Evolutionary conservation across 2,113 vertebrate genomes (phyloP), one percentile per base, ranked within the genome.

Genomic region (Anoura caudifer): DNA sequence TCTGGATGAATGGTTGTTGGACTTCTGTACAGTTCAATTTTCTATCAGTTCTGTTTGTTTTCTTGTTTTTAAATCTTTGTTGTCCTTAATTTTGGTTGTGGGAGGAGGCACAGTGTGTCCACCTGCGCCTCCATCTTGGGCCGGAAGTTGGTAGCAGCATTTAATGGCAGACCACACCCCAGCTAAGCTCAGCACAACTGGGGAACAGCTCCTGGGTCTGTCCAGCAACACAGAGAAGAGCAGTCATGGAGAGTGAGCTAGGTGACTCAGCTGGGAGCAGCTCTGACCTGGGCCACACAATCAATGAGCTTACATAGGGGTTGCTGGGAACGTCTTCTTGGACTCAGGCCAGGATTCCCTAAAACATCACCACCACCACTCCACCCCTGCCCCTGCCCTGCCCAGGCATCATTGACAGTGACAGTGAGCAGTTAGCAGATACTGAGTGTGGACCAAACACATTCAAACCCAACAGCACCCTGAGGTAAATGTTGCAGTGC

Each of bases 231-330:
- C 56, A 0, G 14, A 4, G 22, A n/a, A n/a, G 33, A n/a, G 10
- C 45, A 7, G 89, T 26, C n/a, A 0, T 9, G 43, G 14, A 56
- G 24, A 13, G 56, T 7, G 3, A 45, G 50, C 63, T 7, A 33
- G 36, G 36, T 97, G 96, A 93, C 89, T 97, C 96, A 96, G 95
- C 91, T 41, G 16, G 13, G 41, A 61, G 59, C 28, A 33, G 43
- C 65, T 54, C 28, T 38, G 10, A 76, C 33, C 43, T 24, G 0
- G 3, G 5, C 56, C 5, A 15, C 28, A 19, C 10, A 9, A 80
- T 82, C 72, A 19, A 31, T 0, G 0, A 0, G 70, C 36, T 47
- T 73, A n/a, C 36, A 2, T n/a, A 47, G 10, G 52, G 75, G 41
- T 5, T 13, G 33, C 41, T 28, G 43, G 73, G 26, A 72, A 54